phyloP scores from a whole-genome alignment of 1,140 invertebrate species.

The Triops cancriformis region DNA sequence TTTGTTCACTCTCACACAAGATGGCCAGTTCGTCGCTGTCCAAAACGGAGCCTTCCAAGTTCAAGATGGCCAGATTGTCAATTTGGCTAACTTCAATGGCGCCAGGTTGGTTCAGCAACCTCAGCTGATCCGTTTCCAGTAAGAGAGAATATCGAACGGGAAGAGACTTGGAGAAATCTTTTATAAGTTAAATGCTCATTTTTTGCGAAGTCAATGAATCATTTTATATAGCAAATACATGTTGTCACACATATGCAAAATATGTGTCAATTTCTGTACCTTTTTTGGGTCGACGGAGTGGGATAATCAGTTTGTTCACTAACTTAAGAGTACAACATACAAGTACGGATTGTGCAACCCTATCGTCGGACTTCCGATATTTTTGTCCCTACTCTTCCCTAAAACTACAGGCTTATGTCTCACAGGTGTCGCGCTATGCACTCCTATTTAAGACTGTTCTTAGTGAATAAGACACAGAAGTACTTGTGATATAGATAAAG shows the following conservation, averaged over 20 bases:
- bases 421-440: no score
- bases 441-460: no score
- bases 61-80: not conserved
- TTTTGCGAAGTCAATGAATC: not conserved
- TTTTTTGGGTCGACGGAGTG: no score
- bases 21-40: not conserved
- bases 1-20: not conserved
- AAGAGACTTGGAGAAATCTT: not conserved
- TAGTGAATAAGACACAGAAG: no score
- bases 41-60: not conserved
- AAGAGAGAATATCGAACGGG: not conserved
- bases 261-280: not conserved
- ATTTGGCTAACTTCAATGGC: not conserved
- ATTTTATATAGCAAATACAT: not conserved
- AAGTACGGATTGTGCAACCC: no score
- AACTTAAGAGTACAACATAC: no score
- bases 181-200: not conserved
- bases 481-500: no score
- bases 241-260: not conserved
- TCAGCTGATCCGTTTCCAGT: not conserved
- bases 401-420: no score
- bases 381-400: no score
- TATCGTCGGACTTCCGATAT: no score
- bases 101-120: not conserved
- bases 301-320: no score